Base-by-base conservation (phyloP, 2,797 vertebrate genomes). In the Platyrinchus mystaceus region DNA sequence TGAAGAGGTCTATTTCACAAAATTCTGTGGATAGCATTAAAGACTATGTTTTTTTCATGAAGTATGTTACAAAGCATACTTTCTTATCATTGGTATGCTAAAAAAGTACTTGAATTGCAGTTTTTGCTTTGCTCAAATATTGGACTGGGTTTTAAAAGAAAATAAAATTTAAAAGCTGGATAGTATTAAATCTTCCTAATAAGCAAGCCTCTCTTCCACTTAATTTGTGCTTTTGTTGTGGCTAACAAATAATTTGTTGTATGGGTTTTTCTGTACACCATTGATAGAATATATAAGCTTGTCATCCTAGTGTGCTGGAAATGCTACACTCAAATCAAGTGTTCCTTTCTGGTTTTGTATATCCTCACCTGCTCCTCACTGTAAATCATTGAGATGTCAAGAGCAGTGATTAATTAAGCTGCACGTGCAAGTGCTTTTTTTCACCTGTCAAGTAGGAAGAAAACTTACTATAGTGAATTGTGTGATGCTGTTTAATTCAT, bases 361-460 rank as follows among this genome's bases (percentile, higher is more conserved):
- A 97, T 98, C 97, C 98, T 99, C 99, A 99, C 99, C 99, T 99
- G 99, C 99, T 98, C 98, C 98, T 97, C 98, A 98, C 98, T 98
- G 98, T 98, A 98, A 98, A 99, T 98, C 98, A 98, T 96, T 97
- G 98, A 98, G 97, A 98, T 93, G 98, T 99, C 98, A 98, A 99
- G 98, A 98, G 97, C 98, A 97, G 94, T 98, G 98, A 98, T 98
- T 98, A 98, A 99, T 99, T 98, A 98, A 98, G 96, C 98, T 98
- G 98, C 98, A 99, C 98, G 98, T 99, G 98, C 98, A 98, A 98
- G 97, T 97, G 98, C 98, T 98, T 98, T 97, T 97, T 97, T 96
- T 98, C 98, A 99, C 98, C 99, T 99, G 99, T 98, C 98, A 98
- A 97, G 94, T 94, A 92, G 97, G 97, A 97, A 97, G 95, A 96